Evolutionary conservation across 2,888 invertebrate genomes (phyloP).

Genomic region (Cheiracanthium punctorium): DNA sequence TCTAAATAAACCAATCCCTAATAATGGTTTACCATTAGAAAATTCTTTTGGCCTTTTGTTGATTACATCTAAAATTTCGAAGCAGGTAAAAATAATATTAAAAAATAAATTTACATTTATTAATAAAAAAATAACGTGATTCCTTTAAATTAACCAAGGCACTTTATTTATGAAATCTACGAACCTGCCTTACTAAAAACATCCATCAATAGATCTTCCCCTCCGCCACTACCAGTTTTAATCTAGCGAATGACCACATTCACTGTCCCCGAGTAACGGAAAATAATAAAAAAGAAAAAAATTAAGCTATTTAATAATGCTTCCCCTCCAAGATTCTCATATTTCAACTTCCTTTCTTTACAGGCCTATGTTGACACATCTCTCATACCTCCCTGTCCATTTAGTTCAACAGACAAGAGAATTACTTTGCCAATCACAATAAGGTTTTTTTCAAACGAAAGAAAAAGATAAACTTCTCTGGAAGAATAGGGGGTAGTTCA

Average conservation of each 20-base stretch:
- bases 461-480: constrained; percentile 60
- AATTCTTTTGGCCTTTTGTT: too few relatives aligned
- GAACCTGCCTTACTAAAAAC: too few relatives aligned
- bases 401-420: constrained; percentile 62
- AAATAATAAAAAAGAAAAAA: constrained; percentile 34
- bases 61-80: too few relatives aligned
- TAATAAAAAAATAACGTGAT: too few relatives aligned
- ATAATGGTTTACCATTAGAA: too few relatives aligned
- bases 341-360: constrained; percentile 65
- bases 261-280: background rate
- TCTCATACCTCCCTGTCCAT: constrained; percentile 62
- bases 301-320: constrained; percentile 66
- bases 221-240: constrained; percentile 36
- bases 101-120: too few relatives aligned
- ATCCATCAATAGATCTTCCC: too few relatives aligned
- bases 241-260: constrained; percentile 48
- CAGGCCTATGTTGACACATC: constrained; percentile 59
- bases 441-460: constrained; percentile 58
- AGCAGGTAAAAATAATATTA: too few relatives aligned
- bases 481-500: constrained; percentile 60
- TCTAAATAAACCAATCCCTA: too few relatives aligned
- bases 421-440: constrained; percentile 69
- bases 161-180: too few relatives aligned
- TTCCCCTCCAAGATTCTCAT: constrained; percentile 39
- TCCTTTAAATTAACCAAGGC: too few relatives aligned